Base-by-base conservation (phyloP, 2,113 vertebrate genomes). In the Polyodon spathula region DNA sequence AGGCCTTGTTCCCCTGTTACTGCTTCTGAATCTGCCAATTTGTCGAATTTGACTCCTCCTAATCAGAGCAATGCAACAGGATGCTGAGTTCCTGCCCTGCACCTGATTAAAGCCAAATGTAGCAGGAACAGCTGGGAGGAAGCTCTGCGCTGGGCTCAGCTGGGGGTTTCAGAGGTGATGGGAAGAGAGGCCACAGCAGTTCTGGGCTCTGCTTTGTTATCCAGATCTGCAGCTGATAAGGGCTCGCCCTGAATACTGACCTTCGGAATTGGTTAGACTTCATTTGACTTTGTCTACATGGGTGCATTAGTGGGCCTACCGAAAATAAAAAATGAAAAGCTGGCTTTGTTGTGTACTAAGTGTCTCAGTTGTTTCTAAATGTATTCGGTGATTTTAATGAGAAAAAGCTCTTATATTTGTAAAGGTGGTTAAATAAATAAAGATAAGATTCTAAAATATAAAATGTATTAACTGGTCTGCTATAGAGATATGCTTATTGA, bases 41-140 rank as follows among this genome's bases (percentile, higher is more conserved):
- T 90, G 87, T 89, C 85, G 81, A 90, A 91, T 87, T 73, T 90
- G 84, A 91, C 86, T 89, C 82, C 88, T 91, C 86, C 83, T 92
- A 92, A 93, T 93, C 89, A 93, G 86, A 87, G 84, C 78, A 75
- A 77, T 76, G 82, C 82, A 88, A 88, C 89, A 93, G 93, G 92
- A 94, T 88, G 85, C 86, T 69, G 81, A 88, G 88, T 89, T 92
- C 90, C 90, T 90, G 91, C 82, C 79, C 86, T 88, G 75, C 75
- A 91, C 87, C 87, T 89, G 91, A 97, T 94, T 92, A 92, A 91
- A 92, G 89, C 88, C 89, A 91, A 90, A 91, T 86, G 85, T 83
- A 70, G 61, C 71, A 63, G 65, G 70, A 81, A 70, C 87, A 81
- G 84, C 89, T 88, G 86, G 72, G 74, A 84, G 79, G 84, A 84